Percentiles rank a stretch among this genome's conserved stretches.
These are phyloP conservation scores for Polydesmus complanatus DNA, from an alignment of 2,888 invertebrate species.

Conservation along the genomic window DNA sequence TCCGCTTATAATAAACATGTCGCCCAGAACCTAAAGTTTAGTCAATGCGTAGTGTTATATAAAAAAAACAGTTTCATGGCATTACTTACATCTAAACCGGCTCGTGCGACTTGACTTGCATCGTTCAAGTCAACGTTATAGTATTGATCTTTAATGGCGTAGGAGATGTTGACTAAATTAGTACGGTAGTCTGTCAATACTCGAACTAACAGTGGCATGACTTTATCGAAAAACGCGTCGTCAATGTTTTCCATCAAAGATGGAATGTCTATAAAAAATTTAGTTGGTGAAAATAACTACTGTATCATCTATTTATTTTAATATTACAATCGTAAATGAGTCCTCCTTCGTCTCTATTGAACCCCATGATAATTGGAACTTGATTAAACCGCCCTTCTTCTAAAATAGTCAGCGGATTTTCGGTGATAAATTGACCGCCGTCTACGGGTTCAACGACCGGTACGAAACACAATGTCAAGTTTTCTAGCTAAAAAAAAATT, in stretches of 20 bases:
- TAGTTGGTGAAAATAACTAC: background rate
- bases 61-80: background rate
- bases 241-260: background rate
- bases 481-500: background rate
- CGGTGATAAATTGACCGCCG: background rate
- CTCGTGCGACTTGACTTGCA: background rate
- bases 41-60: background rate
- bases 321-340: background rate
- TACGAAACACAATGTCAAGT: background rate
- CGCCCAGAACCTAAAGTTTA: background rate
- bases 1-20: background rate
- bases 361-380: background rate
- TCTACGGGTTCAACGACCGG: background rate
- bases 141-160: conserved; percentile 8
- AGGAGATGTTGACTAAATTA: conserved; percentile 7
- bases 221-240: conserved; percentile 2
- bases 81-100: background rate
- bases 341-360: background rate
- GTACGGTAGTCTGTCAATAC: conserved; percentile 5
- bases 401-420: background rate
- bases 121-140: background rate
- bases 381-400: background rate
- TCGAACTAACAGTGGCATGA: background rate
- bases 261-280: background rate
- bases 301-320: background rate